phyloP scores from a whole-genome alignment of 1,140 invertebrate genomes.

The Zaprionus nigranus region DNA sequence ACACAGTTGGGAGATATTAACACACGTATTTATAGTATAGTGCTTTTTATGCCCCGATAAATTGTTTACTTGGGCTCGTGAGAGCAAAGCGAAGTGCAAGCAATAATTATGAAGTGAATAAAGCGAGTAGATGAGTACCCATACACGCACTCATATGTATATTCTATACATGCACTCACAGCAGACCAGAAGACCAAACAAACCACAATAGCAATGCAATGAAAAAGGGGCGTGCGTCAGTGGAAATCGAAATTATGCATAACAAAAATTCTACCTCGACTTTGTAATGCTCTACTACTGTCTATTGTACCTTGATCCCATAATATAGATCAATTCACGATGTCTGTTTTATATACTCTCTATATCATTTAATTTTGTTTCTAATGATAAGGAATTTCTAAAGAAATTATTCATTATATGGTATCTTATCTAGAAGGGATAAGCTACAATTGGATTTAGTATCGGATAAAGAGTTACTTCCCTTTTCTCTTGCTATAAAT shows the following conservation, averaged over 20 bases:
- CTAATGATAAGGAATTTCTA: not conserved
- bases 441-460: no score
- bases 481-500: no score
- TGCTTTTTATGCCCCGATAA: not conserved
- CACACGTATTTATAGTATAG: not conserved
- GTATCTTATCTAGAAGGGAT: not conserved
- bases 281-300: not conserved
- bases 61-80: slow-evolving; percentile 10
- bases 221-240: slow-evolving; percentile 44
- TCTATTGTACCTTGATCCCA: not conserved
- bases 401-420: not conserved
- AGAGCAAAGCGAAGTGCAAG: not conserved
- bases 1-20: not conserved
- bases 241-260: not conserved
- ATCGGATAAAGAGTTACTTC: no score
- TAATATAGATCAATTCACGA: no score
- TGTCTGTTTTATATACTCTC: not conserved
- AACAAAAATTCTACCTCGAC: not conserved
- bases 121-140: not conserved
- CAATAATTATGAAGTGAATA: slow-evolving; percentile 3
- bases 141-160: not conserved
- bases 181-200: slow-evolving; percentile 6
- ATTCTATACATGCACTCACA: not conserved
- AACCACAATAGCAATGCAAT: not conserved
- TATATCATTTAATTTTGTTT: not conserved